Base-by-base conservation (phyloP, 2,797 vertebrate species). In the Sebastes diploproa region DNA sequence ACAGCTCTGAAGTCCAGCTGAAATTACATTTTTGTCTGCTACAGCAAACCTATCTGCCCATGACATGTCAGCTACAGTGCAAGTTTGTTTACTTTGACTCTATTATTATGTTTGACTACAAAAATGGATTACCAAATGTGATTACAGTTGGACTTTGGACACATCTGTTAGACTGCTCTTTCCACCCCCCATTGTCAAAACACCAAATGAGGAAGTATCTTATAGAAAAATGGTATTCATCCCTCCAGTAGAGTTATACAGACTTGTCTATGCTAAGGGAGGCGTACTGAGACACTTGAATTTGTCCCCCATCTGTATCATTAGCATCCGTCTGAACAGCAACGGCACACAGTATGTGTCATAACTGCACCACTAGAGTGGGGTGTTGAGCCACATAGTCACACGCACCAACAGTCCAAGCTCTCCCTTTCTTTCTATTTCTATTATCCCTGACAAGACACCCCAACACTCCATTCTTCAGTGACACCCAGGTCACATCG, bases 281-380 rank as follows among this genome's bases (percentile, higher is more conserved):
- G 7, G 13, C n/a, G 14, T 46, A 46, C 42, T 46, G 42, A 46
- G 42, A 46, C 1, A 46, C 42, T 14, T 22, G 22, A 36, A 25
- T 10, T 66, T 8, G 8, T n/a, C 34, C 18, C 42, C 4, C 11
- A 38, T 67, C 7, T 79, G 25, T 36, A 3, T 55, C 20, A 38
- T 22, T 60, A 16, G 46, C 14, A 52, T 20, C 20, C 23, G 36
- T 3, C 14, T 68, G 13, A 59, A 42, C 16, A 7, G n/a, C 2
- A 22, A 23, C 29, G 5, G 9, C 1, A 14, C 64, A 22, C 6
- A 29, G 42, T 52, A 52, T 70, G 61, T 69, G 34, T 78, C 12
- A 16, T n/a, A 42, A 7, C 34, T 18, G 10, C 61, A 77, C 92
- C 92, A 90, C 92, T 92, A 94, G 93, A 90, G 91, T 86, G 92